These are phyloP conservation scores for Laupala kohalensis DNA, from an alignment of 1,140 invertebrate species.

Conservation along the genomic window DNA sequence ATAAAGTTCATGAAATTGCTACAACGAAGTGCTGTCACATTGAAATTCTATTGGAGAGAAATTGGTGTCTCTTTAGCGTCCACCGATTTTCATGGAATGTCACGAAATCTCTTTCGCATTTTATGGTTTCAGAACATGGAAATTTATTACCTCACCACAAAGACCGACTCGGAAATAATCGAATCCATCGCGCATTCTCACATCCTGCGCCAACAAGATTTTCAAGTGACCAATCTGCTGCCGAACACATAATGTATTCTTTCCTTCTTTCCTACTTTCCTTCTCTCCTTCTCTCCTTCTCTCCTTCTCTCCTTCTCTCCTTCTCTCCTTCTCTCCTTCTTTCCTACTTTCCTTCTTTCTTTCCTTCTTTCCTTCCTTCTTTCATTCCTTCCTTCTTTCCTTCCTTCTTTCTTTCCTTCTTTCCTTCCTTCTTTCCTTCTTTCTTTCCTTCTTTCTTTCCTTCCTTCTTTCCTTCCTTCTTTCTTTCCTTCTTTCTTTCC, in stretches of 20 bases:
- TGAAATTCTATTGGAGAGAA: neutral
- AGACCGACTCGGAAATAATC: too few relatives aligned
- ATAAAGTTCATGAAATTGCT: too few relatives aligned
- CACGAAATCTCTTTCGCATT: neutral
- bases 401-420: constrained; percentile 6
- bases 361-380: constrained; percentile 21
- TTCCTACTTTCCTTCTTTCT: too few relatives aligned
- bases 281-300: too few relatives aligned
- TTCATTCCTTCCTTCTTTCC: constrained; percentile 5
- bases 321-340: too few relatives aligned
- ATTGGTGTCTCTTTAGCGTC: neutral
- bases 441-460: constrained; percentile 5
- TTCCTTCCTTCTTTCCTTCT: constrained; percentile 5
- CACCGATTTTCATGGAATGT: neutral
- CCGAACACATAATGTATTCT: too few relatives aligned
- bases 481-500: constrained; percentile 6
- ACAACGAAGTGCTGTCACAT: neutral
- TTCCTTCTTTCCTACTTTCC: too few relatives aligned
- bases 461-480: constrained; percentile 5
- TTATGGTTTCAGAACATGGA: neutral
- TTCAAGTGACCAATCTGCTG: too few relatives aligned
- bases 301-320: too few relatives aligned
- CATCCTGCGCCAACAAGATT: too few relatives aligned
- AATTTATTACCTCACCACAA: neutral
- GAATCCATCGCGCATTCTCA: too few relatives aligned